phyloP scores from a whole-genome alignment of 53 echinoderm and acorn worm species.

The Stichopus horrens region DNA sequence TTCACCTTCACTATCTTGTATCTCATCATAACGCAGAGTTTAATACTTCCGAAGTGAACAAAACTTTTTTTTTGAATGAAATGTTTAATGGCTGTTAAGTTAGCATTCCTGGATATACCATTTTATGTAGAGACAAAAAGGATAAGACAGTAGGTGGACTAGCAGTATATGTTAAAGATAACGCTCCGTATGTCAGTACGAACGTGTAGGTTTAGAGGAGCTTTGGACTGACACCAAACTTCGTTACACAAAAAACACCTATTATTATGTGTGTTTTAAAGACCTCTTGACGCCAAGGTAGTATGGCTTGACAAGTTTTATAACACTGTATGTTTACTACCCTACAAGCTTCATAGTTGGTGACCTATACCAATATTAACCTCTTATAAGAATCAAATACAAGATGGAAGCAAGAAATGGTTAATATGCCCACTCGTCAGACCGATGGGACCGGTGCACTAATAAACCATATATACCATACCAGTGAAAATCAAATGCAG shows the following conservation, averaged over 20 bases:
- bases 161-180: slow-evolving; percentile 3
- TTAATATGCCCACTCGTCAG: no score
- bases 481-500: no score
- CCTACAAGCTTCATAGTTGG: not conserved
- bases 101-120: not conserved
- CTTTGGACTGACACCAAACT: not conserved
- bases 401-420: not conserved
- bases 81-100: not conserved
- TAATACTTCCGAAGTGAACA: not conserved
- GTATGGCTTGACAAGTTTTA: not conserved
- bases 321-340: not conserved
- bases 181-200: not conserved
- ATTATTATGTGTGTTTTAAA: not conserved
- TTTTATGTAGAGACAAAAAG: not conserved
- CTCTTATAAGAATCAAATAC: not conserved
- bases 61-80: slow-evolving; percentile 21
- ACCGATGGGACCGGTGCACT: no score
- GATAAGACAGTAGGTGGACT: not conserved
- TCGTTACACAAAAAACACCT: not conserved
- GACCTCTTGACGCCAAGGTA: not conserved
- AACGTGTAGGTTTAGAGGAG: not conserved
- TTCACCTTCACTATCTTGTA: not conserved
- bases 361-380: not conserved
- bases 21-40: not conserved
- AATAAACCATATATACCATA: no score